Conservation (phyloP, 2,113 vertebrate species). For the Lagenorhynchus albirostris region DNA sequence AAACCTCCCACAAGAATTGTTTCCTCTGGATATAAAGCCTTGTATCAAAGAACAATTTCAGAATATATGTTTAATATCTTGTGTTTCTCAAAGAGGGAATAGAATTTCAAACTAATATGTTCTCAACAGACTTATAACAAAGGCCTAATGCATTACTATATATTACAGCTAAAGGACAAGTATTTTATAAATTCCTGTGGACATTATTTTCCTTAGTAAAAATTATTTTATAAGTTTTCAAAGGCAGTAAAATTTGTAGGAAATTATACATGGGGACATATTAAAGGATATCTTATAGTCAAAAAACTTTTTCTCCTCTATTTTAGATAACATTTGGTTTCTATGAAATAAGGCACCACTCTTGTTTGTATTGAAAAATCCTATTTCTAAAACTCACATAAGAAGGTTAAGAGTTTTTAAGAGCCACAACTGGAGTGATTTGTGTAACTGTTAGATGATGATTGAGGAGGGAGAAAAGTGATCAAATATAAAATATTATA, state of each 20-base stretch:
- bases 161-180: constrained; percentile 14
- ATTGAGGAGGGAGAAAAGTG: neutral
- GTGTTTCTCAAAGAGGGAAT: constrained; percentile 31
- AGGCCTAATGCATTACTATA: neutral
- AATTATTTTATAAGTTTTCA: neutral
- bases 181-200: neutral
- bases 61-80: constrained; percentile 43
- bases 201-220: constrained; percentile 24
- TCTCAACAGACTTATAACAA: constrained; percentile 11
- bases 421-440: neutral
- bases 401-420: neutral
- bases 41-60: constrained; percentile 46
- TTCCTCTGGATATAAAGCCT: constrained; percentile 17
- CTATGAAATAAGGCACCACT: neutral
- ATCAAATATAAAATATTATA: neutral
- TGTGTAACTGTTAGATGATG: neutral
- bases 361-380: neutral
- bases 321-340: neutral
- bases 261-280: neutral
- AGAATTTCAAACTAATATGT: constrained; percentile 24
- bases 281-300: neutral
- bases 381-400: neutral
- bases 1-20: neutral
- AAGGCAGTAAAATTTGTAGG: neutral
- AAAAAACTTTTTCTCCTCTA: neutral